Conservation (phyloP, 2,888 invertebrate genomes). For the Nemapogon koenigi region DNA sequence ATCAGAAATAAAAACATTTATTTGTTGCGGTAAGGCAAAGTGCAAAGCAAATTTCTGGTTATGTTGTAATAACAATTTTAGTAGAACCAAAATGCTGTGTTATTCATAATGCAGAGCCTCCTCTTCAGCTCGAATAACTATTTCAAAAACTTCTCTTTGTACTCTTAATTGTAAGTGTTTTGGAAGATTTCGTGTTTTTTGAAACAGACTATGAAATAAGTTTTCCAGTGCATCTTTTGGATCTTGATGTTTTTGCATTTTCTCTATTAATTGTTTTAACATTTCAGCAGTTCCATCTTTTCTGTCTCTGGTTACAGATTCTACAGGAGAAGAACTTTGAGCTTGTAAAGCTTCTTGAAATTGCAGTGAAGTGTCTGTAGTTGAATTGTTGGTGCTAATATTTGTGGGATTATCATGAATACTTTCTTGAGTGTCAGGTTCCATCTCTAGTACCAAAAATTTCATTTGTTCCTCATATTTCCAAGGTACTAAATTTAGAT, state of each 20-base stretch:
- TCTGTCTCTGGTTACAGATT: constrained; percentile 13
- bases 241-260: constrained; percentile 11
- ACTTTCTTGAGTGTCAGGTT: not conserved
- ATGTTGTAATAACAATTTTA: constrained; percentile 9
- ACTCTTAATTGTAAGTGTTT: constrained; percentile 24
- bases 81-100: no score
- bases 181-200: constrained; percentile 23
- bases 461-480: constrained; percentile 20
- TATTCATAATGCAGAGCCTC: no score
- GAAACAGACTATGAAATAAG: constrained; percentile 22
- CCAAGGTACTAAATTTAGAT: constrained; percentile 17
- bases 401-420: no score
- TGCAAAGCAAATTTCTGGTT: no score
- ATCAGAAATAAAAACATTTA: no score
- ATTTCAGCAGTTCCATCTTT: constrained; percentile 15
- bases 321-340: constrained; percentile 10
- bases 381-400: constrained; percentile 11
- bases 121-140: constrained; percentile 19
- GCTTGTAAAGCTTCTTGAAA: constrained; percentile 3
- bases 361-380: constrained; percentile 12
- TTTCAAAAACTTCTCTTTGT: constrained; percentile 23
- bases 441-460: constrained; percentile 14
- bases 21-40: no score
- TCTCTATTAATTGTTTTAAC: constrained; percentile 15
- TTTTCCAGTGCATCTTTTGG: constrained; percentile 18